A percentile compares a stretch with the other conserved stretches of the same genome.
Conservation (phyloP, 1,140 invertebrate genomes). For the Rhopalosiphum maidis region DNA sequence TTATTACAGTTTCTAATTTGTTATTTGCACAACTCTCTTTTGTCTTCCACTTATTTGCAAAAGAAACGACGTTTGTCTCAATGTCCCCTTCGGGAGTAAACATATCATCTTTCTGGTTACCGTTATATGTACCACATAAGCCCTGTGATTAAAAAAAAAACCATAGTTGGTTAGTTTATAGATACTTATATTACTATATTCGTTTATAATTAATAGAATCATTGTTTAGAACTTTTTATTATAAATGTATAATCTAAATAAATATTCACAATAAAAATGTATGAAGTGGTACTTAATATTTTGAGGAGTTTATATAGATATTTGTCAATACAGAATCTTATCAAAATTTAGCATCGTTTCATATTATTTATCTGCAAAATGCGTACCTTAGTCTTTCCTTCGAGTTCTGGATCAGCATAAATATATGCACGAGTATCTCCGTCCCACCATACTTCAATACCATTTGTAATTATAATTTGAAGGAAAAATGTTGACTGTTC, state of each 20-base stretch:
- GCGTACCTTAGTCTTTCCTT: constrained; percentile 65
- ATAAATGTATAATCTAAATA: not conserved
- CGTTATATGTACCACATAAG: constrained; percentile 87
- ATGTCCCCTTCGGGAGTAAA: constrained; percentile 83
- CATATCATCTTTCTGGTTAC: constrained; percentile 88
- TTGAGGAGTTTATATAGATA: not conserved
- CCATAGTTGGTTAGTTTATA: not conserved
- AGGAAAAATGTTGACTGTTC: constrained; percentile 60
- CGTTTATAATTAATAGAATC: fast-evolving
- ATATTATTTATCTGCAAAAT: not conserved
- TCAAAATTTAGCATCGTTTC: not conserved
- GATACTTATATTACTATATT: not conserved
- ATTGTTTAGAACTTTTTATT: not conserved
- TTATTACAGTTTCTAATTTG: constrained; percentile 63
- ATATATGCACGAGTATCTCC: constrained; percentile 80
- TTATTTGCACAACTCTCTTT: constrained; percentile 72
- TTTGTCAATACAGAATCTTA: not conserved
- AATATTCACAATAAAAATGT: no score
- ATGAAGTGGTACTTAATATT: not conserved
- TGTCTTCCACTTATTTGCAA: constrained; percentile 90
- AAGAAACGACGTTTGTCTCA: constrained; percentile 75
- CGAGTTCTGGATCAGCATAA: constrained; percentile 76
- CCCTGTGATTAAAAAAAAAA: constrained; percentile 65
- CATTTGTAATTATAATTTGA: constrained; percentile 76
- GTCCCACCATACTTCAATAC: constrained; percentile 84